These are phyloP conservation scores for Saxidomus purpurata DNA, from an alignment of 1,140 invertebrate genomes.

Conservation along the genomic window DNA sequence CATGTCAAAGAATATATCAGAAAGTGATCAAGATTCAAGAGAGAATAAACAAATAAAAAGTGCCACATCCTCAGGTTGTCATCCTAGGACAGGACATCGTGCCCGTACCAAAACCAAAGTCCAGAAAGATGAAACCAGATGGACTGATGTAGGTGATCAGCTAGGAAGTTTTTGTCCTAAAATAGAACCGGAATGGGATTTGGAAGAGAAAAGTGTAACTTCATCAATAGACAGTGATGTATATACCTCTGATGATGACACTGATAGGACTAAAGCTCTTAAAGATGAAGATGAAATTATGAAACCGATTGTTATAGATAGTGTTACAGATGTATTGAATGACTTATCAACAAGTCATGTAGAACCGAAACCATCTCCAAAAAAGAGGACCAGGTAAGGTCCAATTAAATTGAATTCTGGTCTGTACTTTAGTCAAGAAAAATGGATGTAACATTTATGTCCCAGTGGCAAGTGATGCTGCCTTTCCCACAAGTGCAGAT, in stretches of 20 bases:
- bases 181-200: conserved; percentile 18
- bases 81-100: neutral
- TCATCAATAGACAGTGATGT: neutral
- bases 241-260: neutral
- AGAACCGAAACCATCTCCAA: conserved; percentile 29
- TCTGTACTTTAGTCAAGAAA: neutral
- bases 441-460: too few relatives aligned
- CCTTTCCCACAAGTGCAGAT: neutral
- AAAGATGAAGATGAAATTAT: neutral
- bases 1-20: neutral
- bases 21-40: neutral
- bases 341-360: conserved; percentile 18
- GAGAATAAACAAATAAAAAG: neutral
- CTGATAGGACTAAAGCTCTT: neutral
- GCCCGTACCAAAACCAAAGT: neutral
- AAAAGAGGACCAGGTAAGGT: conserved; percentile 30
- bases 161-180: conserved; percentile 44
- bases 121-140: neutral
- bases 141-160: neutral
- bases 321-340: conserved; percentile 32
- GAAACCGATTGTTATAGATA: neutral
- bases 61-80: neutral
- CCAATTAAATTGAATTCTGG: neutral
- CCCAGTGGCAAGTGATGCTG: neutral
- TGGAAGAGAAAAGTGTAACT: neutral